Percentiles rank a stretch among this genome's conserved stretches.
Evolutionary conservation across 1,140 invertebrate genomes (phyloP).

Genomic region (Eciton burchellii): DNA sequence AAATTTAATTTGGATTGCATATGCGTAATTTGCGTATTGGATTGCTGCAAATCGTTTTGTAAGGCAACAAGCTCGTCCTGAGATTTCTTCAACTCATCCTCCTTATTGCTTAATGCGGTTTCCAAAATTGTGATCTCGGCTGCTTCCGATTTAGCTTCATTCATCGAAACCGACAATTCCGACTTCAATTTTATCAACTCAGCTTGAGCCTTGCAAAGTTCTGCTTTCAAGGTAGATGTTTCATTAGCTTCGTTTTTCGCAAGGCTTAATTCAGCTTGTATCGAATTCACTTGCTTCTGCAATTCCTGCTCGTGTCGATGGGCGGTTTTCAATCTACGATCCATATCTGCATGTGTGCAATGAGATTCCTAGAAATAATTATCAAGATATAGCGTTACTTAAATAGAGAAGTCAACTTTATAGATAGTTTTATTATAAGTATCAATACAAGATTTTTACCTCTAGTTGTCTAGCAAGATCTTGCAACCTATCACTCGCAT

Average conservation of each 20-base stretch:
- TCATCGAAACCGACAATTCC: constrained; percentile 73
- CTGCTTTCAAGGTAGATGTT: constrained; percentile 71
- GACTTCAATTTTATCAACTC: constrained; percentile 77
- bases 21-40: constrained; percentile 67
- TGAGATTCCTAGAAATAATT: constrained; percentile 86
- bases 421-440: too few species aligned
- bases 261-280: constrained; percentile 79
- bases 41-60: constrained; percentile 75
- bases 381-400: too few species aligned
- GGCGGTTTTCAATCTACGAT: constrained; percentile 85
- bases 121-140: constrained; percentile 73
- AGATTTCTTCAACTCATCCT: constrained; percentile 75
- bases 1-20: constrained; percentile 66
- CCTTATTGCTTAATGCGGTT: constrained; percentile 68
- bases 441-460: constrained; percentile 81
- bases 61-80: constrained; percentile 71
- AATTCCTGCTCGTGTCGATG: constrained; percentile 82
- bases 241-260: constrained; percentile 78
- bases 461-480: constrained; percentile 87
- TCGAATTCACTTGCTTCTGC: constrained; percentile 80
- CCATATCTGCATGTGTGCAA: constrained; percentile 85
- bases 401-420: too few species aligned
- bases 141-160: constrained; percentile 75
- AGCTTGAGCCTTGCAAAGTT: constrained; percentile 75
- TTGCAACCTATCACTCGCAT: constrained; percentile 79